Base-by-base conservation (phyloP, 1,140 invertebrate genomes). In the Laodelphax striatellus region DNA sequence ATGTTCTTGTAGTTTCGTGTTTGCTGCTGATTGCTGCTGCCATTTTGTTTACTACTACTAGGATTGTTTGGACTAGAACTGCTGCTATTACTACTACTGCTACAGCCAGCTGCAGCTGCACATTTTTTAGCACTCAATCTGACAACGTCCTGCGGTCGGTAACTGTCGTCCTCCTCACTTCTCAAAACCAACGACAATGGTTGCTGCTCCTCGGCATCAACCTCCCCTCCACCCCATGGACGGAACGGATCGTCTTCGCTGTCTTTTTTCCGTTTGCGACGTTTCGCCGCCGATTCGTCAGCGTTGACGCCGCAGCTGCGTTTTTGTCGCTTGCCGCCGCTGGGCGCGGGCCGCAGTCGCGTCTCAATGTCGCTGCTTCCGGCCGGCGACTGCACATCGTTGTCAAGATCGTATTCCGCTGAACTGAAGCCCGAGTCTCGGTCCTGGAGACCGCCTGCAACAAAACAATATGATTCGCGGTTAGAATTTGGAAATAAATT, bases 1-100 rank as follows among this genome's bases (percentile, higher is more conserved):
- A 95, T 94, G 69, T 94, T 95, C 70, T 96, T 95, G 72, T 95
- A 94, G 71, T 94, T 94, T 62, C 92, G 83, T 87, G 41, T 67
- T 65, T 5, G 68, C 62, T 19, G 69, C 68, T 5, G 57, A 61
- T 16, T 42, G 58, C 68, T 69, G 65, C 73, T 69, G 54, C 63
- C 68, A 55, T 61, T 62, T 62, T 72, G 71, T 65, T 72, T 73
- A 52, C 72, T 21, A 50, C 57, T 50, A 50, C 55, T 16, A n/a
- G 8, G n/a, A 22, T 19, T 16, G 14, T 13, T 14, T n/a, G 38
- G 46, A 46, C 41, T 19, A 52, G 43, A 28, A 14, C 52, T 50
- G 34, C 11, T 28, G n/a, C 24, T 28, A 28, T 55, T 38, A 34
- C 28, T 17, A 14, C 52, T 17, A 21, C 24, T 24, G 52, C 52